Evolutionary conservation across 1,140 invertebrate species (phyloP).

Genomic region (Diorhabda elongata): DNA sequence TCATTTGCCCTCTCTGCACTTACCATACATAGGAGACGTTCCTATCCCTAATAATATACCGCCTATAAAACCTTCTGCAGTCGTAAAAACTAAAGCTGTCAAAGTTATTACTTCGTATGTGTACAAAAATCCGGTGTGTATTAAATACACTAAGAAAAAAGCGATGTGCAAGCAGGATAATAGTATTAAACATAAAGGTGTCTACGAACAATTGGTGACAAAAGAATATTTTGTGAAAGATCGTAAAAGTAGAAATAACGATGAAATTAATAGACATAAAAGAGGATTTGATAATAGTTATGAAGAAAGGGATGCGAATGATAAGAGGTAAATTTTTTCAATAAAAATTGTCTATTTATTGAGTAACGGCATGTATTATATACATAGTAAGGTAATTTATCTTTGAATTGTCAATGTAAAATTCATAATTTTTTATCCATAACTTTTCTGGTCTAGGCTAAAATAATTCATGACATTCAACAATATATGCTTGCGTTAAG

Average conservation of each 20-base stretch:
- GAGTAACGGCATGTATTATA: no score
- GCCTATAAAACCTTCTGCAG: constrained; percentile 34
- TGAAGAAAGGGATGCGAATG: constrained; percentile 4
- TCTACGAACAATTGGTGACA: constrained; percentile 36
- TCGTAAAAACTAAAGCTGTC: constrained; percentile 38
- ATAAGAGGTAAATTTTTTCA: background rate
- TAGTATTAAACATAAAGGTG: constrained; percentile 19
- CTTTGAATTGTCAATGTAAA: no score
- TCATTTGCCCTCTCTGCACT: constrained; percentile 34
- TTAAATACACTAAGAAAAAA: constrained; percentile 39
- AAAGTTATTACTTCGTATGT: constrained; percentile 40
- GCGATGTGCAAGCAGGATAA: constrained; percentile 26
- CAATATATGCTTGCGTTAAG: no score
- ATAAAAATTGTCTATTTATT: no score
- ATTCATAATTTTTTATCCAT: no score
- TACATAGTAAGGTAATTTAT: no score
- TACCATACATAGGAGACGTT: constrained; percentile 40
- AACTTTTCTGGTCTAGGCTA: no score
- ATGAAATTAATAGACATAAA: constrained; percentile 12
- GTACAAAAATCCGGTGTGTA: constrained; percentile 40
- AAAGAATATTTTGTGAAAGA: constrained; percentile 40
- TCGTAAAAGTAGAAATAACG: constrained; percentile 12
- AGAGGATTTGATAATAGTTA: constrained; percentile 8
- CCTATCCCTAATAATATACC: constrained; percentile 32
- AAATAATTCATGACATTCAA: no score